These are phyloP conservation scores for Atethmia centrago DNA, from an alignment of 2,888 invertebrate species.

Conservation along the genomic window DNA sequence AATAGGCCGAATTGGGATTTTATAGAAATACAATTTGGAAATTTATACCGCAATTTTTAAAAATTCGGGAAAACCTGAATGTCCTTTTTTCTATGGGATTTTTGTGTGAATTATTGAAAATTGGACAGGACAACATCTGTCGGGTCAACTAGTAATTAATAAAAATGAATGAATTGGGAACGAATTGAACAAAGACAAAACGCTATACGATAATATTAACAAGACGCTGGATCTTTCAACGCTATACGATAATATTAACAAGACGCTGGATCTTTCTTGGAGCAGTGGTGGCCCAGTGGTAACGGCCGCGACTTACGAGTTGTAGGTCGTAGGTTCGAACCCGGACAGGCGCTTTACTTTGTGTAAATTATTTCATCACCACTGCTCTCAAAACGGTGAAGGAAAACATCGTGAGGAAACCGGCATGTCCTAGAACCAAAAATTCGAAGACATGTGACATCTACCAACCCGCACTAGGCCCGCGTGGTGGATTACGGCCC, in stretches of 20 bases:
- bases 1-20: background rate
- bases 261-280: conserved; percentile 46
- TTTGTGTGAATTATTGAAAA: background rate
- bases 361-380: no score
- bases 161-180: background rate
- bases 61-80: background rate
- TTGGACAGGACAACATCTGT: background rate
- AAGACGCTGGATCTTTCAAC: conserved; percentile 45
- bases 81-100: background rate
- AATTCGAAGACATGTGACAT: no score
- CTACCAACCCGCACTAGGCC: no score
- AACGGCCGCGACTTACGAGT: no score
- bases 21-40: background rate
- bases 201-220: conserved; percentile 43
- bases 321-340: no score
- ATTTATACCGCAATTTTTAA: background rate
- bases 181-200: background rate
- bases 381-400: no score
- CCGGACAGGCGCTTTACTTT: no score
- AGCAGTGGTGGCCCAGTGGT: no score
- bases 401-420: no score
- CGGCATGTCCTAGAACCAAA: no score
- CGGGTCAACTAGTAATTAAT: background rate
- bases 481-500: no score
- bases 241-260: conserved; percentile 48